phyloP scores from a whole-genome alignment of 2,888 invertebrate genomes.

The Drosophila mayaguana region DNA sequence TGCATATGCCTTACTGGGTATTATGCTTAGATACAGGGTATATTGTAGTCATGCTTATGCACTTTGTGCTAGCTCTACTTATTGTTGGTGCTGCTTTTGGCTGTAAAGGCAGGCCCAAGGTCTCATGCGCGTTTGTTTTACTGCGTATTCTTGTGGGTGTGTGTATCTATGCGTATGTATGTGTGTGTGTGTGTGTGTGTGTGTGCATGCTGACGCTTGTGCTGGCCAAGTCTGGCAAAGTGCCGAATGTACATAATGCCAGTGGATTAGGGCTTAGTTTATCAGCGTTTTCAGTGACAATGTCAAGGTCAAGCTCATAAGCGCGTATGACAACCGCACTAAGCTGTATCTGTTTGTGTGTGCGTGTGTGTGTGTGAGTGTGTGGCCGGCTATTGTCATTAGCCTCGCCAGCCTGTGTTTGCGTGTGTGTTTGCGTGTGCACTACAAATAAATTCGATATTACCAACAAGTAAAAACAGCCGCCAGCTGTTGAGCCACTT shows the following conservation, averaged over 20 bases:
- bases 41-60: background rate
- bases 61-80: background rate
- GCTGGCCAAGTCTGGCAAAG: slow-evolving; percentile 60
- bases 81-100: slow-evolving; percentile 8
- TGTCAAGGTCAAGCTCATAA: slow-evolving; percentile 80
- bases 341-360: slow-evolving; percentile 24
- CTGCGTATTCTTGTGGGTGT: background rate
- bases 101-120: slow-evolving; percentile 13
- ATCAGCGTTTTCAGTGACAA: slow-evolving; percentile 77
- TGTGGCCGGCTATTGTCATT: slow-evolving; percentile 33
- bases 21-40: slow-evolving; percentile 13
- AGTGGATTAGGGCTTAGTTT: slow-evolving; percentile 79
- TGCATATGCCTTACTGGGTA: background rate
- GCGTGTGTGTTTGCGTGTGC: slow-evolving; percentile 29
- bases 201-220: slow-evolving; percentile 35
- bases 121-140: slow-evolving; percentile 39
- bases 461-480: slow-evolving; percentile 24
- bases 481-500: slow-evolving; percentile 71
- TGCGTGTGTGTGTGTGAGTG: slow-evolving; percentile 2
- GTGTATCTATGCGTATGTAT: slow-evolving; percentile 1
- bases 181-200: slow-evolving; percentile 14
- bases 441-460: slow-evolving; percentile 64
- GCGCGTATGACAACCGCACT: slow-evolving; percentile 72
- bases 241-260: slow-evolving; percentile 79
- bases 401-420: slow-evolving; percentile 6